Evolutionary conservation across 2,113 vertebrate genomes (phyloP).

Genomic region (Corythoichthys haematopterus): DNA sequence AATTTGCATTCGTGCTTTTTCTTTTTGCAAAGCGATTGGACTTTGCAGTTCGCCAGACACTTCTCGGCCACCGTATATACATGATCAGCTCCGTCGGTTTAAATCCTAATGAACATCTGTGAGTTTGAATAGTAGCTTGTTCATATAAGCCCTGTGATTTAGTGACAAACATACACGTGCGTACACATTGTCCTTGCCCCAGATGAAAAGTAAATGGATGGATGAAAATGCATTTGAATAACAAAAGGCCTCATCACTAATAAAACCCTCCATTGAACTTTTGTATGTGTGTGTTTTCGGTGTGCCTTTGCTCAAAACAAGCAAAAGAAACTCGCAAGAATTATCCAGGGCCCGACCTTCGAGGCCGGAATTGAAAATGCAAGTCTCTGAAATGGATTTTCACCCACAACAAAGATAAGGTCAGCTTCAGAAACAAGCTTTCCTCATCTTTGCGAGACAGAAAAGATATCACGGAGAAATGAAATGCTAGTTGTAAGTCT

Average conservation of each 20-base stretch:
- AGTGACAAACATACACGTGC: too few relatives aligned
- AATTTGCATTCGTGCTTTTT: too few relatives aligned
- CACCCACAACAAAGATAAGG: slow-evolving; percentile 30
- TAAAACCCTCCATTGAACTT: background rate
- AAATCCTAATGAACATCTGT: too few relatives aligned
- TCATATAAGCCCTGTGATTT: too few relatives aligned
- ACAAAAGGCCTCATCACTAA: background rate
- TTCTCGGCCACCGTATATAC: too few relatives aligned
- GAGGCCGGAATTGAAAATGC: slow-evolving; percentile 34
- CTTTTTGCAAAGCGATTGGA: too few relatives aligned
- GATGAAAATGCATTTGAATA: too few relatives aligned
- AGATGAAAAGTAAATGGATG: too few relatives aligned
- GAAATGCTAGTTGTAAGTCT: slow-evolving; percentile 21
- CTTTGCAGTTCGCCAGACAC: too few relatives aligned
- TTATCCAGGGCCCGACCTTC: slow-evolving; percentile 5
- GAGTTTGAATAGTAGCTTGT: too few relatives aligned
- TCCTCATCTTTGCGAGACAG: slow-evolving; percentile 11
- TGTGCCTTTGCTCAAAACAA: slow-evolving; percentile 2
- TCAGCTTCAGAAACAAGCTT: slow-evolving; percentile 26
- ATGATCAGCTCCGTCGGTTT: too few relatives aligned
- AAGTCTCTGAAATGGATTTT: slow-evolving; percentile 34
- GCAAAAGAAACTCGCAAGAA: slow-evolving; percentile 4
- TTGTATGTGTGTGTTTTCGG: background rate
- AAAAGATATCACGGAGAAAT: slow-evolving; percentile 36
- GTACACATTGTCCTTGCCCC: too few relatives aligned